Evolutionary conservation across 1,140 invertebrate species (phyloP).

Genomic region (Lepidurus packardi): DNA sequence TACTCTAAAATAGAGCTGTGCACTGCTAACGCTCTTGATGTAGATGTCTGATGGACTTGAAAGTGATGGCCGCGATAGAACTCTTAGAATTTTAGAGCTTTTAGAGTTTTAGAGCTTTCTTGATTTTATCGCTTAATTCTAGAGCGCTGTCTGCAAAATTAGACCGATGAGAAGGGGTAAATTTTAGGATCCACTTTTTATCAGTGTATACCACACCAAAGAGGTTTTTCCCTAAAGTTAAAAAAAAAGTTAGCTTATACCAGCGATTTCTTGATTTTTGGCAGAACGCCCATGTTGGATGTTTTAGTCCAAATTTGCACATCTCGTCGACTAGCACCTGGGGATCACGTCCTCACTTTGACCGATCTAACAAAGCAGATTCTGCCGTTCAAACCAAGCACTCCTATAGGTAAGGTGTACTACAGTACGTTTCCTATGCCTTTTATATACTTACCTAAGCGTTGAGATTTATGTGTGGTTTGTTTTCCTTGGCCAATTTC

Average conservation of each 20-base stretch:
- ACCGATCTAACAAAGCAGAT: conserved; percentile 55
- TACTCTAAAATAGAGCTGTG: no score
- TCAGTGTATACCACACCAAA: neutral
- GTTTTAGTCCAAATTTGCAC: conserved; percentile 69
- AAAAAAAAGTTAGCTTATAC: neutral
- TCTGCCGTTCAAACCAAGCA: conserved; percentile 68
- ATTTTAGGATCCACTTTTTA: no score
- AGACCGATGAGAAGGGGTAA: no score
- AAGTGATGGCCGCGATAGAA: no score
- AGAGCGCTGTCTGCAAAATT: no score
- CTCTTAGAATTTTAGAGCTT: no score
- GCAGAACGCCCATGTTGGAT: conserved; percentile 77
- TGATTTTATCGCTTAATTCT: no score
- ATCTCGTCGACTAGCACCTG: conserved; percentile 63
- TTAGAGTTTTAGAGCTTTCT: no score
- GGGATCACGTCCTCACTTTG: conserved; percentile 63
- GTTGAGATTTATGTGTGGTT: neutral
- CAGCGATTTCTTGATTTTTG: neutral
- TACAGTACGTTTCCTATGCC: neutral
- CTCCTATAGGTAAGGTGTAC: conserved; percentile 58
- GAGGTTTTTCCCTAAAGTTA: neutral
- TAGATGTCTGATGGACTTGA: no score
- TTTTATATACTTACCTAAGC: neutral
- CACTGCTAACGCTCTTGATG: no score
- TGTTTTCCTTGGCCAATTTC: conserved; percentile 23